Conservation (phyloP, 2,113 vertebrate genomes). For the Bettongia penicillata region DNA sequence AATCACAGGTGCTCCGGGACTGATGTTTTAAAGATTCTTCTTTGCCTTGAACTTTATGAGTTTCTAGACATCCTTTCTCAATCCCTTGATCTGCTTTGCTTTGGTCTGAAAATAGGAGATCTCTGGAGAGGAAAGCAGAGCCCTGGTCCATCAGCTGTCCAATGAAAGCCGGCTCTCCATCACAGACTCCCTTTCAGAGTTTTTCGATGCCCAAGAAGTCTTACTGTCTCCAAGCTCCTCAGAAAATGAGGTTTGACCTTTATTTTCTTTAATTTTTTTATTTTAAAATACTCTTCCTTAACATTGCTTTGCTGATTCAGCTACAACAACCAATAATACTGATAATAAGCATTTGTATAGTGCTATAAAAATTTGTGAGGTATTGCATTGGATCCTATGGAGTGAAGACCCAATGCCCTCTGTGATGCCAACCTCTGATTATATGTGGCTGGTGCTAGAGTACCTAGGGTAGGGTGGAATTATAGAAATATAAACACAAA, state of each 20-base stretch:
- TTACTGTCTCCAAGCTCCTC: slow-evolving; percentile 96
- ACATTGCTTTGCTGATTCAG: slow-evolving; percentile 12
- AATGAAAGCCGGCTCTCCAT: slow-evolving; percentile 95
- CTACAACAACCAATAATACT: not conserved
- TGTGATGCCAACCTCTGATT: not conserved
- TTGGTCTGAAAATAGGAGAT: slow-evolving; percentile 86
- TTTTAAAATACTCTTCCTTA: slow-evolving; percentile 30
- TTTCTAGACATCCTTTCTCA: slow-evolving; percentile 49
- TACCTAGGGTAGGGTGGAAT: not conserved
- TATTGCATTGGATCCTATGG: not conserved
- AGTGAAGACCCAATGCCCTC: not conserved
- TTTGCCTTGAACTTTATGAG: not conserved
- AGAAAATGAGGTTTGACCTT: slow-evolving; percentile 93
- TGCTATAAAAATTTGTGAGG: not conserved
- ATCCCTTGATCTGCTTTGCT: slow-evolving; percentile 66
- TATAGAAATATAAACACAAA: not conserved
- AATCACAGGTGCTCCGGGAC: slow-evolving; percentile 31
- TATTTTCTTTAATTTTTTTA: slow-evolving; percentile 29
- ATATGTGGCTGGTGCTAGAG: not conserved
- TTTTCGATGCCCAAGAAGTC: slow-evolving; percentile 98
- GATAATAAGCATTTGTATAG: not conserved
- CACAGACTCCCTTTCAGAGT: slow-evolving; percentile 95
- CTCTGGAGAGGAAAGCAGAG: slow-evolving; percentile 86
- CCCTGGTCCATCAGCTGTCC: slow-evolving; percentile 94
- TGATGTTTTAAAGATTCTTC: not conserved